Base-by-base conservation (phyloP, 2,797 vertebrate species). In the Peromyscus attwateri region DNA sequence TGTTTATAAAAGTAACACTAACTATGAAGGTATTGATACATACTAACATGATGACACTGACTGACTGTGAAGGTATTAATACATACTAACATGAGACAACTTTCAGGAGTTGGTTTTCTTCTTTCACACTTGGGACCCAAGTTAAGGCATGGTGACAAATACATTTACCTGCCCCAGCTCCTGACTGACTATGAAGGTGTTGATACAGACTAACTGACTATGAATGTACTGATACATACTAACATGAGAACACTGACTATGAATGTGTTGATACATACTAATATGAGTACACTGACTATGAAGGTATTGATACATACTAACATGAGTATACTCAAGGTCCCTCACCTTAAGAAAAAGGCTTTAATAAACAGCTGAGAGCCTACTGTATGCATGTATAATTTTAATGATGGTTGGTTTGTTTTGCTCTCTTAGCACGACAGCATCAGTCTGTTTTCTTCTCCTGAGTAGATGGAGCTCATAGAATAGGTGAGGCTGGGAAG, bases 281-380 rank as follows among this genome's bases (percentile, higher is more conserved):
- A 52, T 12, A 52, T 52, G 52, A 60, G 62, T 31, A 49, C 6
- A 43, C 64, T 87, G 37, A 85, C 87, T 89, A 23, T 46, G 40
- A 46, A 66, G 29, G 17, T 12, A 31, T 46, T 84, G 17, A 34
- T 21, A 12, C 29, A 46, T 46, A 46, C 17, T 23, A 23, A 12
- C 62, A 46, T 21, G 62, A 85, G 1, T 31, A 2, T 29, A 52
- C 68, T 37, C 52, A 92, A 92, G 34, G 7, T 13, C 27, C 21
- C 46, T n/a, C 92, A 37, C n/a, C n/a, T 62, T 62, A 90, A n/a
- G 40, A 93, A 95, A 71, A 13, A 37, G 62, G n/a, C 40, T 49
- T 89, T n/a, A 77, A 89, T 43, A 34, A 49, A 25, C 29, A 60
- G 13, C 37, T 3, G 29, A 89, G 17, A 25, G 73, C 16, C 31